Evolutionary conservation across 2,113 vertebrate species (phyloP), one percentile per base, ranked within the genome.

Genomic region (Copsychus sechellarum): DNA sequence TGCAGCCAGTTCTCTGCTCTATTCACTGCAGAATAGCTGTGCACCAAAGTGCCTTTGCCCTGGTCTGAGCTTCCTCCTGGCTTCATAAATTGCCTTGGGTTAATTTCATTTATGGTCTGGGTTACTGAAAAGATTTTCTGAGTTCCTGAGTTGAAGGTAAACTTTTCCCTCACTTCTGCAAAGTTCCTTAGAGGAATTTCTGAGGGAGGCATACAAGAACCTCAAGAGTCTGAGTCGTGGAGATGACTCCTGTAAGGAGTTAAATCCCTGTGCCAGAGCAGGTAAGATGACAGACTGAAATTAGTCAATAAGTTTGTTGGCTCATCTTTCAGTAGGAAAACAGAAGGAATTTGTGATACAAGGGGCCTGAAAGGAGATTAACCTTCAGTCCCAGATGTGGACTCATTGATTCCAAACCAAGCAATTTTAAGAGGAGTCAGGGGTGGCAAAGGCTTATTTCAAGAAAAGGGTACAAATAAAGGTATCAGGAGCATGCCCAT

Each of bases 401-500:
- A 36, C 16, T 57, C 34, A 33, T 0, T 48, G 38, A 84, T n/a
- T 71, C 17, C 22, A 74, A 60, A 65, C 21, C 12, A 38, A 65
- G 16, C 0, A 2, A 40, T 58, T 77, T 88, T 60, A 69, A 45
- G 16, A 17, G 26, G 5, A 45, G 29, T 16, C 60, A 66, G 24
- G 9, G 4, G 4, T 51, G 28, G 18, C 4, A 84, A 31, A 29
- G 8, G 1, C 43, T 88, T 79, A 25, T 67, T 93, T 86, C 31
- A 81, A 61, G 11, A 1, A 3, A 64, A 81, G 40, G 12, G 9
- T 60, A n/a, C 8, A 34, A 18, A 13, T 33, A 28, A 67, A 57
- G 0, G 12, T 48, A 13, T 61, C 17, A 54, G 36, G 79, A 87
- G 0, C 4, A 20, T 5, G 5, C 3, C 14, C 2, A 4, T 14